These are phyloP conservation scores for Oxyruncus cristatus DNA, from an alignment of 2,113 vertebrate species.

Conservation along the genomic window DNA sequence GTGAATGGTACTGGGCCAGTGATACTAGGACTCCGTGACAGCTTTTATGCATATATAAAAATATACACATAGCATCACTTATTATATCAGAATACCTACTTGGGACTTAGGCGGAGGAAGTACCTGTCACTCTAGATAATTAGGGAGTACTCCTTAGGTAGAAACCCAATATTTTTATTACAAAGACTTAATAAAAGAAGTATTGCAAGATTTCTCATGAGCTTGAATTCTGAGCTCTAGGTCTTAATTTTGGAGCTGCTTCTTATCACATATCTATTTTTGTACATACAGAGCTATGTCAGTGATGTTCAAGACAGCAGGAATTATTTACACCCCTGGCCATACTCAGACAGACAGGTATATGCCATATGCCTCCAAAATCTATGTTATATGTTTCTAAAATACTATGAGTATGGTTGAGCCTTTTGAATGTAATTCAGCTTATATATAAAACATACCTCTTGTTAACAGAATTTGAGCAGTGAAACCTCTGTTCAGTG, in stretches of 20 bases:
- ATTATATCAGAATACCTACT: not conserved
- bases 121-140: not conserved
- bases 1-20: not conserved
- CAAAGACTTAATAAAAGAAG: not conserved
- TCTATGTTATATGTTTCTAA: not conserved
- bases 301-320: not conserved
- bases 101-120: not conserved
- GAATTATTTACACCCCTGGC: not conserved
- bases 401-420: not conserved
- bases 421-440: not conserved
- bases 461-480: not conserved
- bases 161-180: not conserved
- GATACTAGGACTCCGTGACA: not conserved
- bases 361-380: not conserved
- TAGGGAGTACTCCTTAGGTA: not conserved
- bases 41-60: not conserved
- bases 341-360: not conserved
- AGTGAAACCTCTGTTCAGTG: not conserved
- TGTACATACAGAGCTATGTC: not conserved
- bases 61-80: not conserved
- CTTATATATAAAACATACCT: not conserved
- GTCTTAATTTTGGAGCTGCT: not conserved
- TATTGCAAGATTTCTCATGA: not conserved
- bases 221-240: not conserved
- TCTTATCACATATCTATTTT: not conserved